Evolutionary conservation across 2,797 vertebrate species (phyloP).

Genomic region (Sebastes matsubarae): DNA sequence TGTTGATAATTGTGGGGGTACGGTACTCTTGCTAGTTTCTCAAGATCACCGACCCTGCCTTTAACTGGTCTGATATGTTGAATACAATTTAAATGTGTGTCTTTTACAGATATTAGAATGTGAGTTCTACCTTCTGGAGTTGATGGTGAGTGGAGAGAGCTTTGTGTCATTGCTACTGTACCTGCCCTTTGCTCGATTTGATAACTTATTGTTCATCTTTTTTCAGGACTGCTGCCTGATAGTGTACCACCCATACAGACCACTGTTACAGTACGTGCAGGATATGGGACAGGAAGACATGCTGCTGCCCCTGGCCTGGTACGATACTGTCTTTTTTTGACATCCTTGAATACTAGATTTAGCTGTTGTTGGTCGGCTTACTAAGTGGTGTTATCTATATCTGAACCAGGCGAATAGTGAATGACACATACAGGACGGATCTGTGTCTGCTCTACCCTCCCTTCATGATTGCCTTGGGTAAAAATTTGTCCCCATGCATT

Average conservation of each 20-base stretch:
- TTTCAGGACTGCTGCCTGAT: constrained; percentile 98
- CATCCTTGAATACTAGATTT: neutral
- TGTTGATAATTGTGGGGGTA: too few relatives aligned
- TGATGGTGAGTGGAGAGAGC: constrained; percentile 90
- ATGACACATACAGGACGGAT: constrained; percentile 99
- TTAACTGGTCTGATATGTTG: neutral
- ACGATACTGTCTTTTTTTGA: constrained; percentile 25
- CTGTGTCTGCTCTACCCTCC: constrained; percentile 98
- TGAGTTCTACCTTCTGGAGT: constrained; percentile 98
- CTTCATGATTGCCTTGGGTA: constrained; percentile 99
- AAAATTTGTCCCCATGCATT: constrained; percentile 55
- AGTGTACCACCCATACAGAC: constrained; percentile 99
- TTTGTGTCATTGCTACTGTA: neutral
- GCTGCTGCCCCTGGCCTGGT: constrained; percentile 98
- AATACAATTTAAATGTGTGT: constrained; percentile 18
- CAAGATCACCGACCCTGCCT: neutral
- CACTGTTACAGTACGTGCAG: constrained; percentile 97
- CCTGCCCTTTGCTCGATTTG: neutral
- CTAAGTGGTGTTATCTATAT: constrained; percentile 6
- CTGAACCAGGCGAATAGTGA: constrained; percentile 94
- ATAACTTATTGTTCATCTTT: neutral
- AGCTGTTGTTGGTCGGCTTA: neutral
- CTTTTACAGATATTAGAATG: constrained; percentile 95
- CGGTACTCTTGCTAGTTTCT: neutral
- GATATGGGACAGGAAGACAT: constrained; percentile 99